phyloP scores from a whole-genome alignment of 1,140 invertebrate species.

The Papilio aristodemus region DNA sequence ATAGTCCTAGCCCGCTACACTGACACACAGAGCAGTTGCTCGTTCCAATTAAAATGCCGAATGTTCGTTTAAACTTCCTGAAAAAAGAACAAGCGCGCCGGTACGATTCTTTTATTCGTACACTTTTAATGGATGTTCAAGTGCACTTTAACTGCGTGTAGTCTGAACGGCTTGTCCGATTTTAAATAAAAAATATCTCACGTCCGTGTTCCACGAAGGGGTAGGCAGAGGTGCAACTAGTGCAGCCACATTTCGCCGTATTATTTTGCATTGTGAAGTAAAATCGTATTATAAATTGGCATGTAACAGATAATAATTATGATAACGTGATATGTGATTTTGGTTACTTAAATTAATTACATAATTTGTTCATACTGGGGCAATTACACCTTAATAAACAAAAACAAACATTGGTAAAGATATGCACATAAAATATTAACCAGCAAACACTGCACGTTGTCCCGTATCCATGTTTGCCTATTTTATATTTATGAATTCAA shows the following conservation, averaged over 20 bases:
- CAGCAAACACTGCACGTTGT: neutral
- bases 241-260: no score
- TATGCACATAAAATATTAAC: neutral
- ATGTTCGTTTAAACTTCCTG: conserved; percentile 10
- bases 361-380: no score
- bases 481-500: conserved; percentile 31
- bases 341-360: no score
- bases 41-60: conserved; percentile 27
- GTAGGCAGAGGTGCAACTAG: no score
- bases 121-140: neutral
- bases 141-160: neutral
- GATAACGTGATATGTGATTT: no score
- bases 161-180: no score
- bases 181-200: no score
- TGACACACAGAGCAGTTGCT: conserved; percentile 10
- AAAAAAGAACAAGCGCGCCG: conserved; percentile 19
- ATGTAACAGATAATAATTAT: no score
- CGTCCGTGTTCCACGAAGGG: no score
- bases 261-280: no score
- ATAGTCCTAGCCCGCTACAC: neutral
- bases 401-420: neutral
- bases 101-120: conserved; percentile 5
- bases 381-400: neutral
- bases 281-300: no score
- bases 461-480: conserved; percentile 9